Evolutionary conservation across 2,113 vertebrate genomes (phyloP).

Genomic region (Anser cygnoides): DNA sequence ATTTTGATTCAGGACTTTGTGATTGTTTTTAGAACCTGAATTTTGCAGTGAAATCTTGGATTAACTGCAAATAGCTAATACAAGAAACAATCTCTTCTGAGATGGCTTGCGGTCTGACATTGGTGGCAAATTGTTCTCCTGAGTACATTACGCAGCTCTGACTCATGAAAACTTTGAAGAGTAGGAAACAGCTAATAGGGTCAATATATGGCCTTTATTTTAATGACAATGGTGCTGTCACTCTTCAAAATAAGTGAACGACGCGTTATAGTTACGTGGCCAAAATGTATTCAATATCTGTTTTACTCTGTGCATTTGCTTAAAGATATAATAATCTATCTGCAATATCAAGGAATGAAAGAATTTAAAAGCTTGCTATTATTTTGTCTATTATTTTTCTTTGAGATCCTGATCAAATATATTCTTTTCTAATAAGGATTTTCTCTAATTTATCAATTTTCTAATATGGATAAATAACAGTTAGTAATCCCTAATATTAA

Average conservation of each 20-base stretch:
- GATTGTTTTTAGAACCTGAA: background rate
- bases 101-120: background rate
- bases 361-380: background rate
- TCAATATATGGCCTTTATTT: background rate
- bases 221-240: background rate
- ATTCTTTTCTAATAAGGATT: background rate
- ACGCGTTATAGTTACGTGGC: background rate
- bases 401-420: background rate
- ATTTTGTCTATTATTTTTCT: background rate
- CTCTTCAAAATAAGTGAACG: background rate
- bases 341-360: background rate
- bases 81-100: background rate
- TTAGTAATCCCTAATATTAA: background rate
- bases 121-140: conserved; percentile 4
- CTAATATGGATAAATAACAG: background rate
- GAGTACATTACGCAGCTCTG: background rate
- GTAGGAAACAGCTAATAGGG: background rate
- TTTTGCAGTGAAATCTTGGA: background rate
- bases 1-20: background rate
- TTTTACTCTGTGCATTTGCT: background rate
- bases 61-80: background rate
- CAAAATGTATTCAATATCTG: background rate
- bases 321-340: background rate
- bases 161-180: background rate
- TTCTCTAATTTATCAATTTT: background rate